These are phyloP conservation scores for Agrochola macilenta DNA, from an alignment of 2,888 invertebrate genomes.

Conservation along the genomic window DNA sequence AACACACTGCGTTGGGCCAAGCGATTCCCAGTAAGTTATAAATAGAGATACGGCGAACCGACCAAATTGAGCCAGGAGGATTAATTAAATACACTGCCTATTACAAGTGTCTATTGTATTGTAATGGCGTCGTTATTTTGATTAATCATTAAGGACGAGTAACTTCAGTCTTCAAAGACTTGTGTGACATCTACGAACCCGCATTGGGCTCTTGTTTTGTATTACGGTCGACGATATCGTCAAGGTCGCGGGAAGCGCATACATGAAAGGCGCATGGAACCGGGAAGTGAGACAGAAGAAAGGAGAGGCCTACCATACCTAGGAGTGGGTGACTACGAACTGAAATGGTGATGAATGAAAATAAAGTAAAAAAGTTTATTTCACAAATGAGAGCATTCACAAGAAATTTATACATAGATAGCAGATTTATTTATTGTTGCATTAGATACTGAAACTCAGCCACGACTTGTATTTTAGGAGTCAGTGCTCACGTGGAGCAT, in stretches of 20 bases:
- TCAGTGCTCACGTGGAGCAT: too few relatives aligned
- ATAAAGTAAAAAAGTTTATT: too few relatives aligned
- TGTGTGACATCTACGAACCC: neutral
- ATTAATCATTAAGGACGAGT: neutral
- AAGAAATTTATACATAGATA: too few relatives aligned
- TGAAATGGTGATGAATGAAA: neutral
- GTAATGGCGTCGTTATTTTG: neutral
- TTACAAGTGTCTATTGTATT: conserved; percentile 16
- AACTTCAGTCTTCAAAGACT: neutral
- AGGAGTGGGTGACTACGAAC: neutral
- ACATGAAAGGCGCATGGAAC: neutral
- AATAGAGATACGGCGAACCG: conserved; percentile 50
- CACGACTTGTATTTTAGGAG: too few relatives aligned
- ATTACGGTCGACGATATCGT: neutral
- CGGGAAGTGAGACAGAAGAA: neutral
- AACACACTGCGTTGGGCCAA: conserved; percentile 21
- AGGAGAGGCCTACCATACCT: neutral
- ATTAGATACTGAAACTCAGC: too few relatives aligned
- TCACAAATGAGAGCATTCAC: too few relatives aligned
- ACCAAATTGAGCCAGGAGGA: conserved; percentile 49
- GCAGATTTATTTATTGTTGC: too few relatives aligned
- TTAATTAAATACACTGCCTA: conserved; percentile 46
- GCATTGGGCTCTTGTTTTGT: neutral
- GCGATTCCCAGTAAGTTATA: conserved; percentile 48
- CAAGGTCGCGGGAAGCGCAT: neutral